Evolutionary conservation across 2,113 vertebrate species (phyloP).

Genomic region (Meleagris gallopavo): DNA sequence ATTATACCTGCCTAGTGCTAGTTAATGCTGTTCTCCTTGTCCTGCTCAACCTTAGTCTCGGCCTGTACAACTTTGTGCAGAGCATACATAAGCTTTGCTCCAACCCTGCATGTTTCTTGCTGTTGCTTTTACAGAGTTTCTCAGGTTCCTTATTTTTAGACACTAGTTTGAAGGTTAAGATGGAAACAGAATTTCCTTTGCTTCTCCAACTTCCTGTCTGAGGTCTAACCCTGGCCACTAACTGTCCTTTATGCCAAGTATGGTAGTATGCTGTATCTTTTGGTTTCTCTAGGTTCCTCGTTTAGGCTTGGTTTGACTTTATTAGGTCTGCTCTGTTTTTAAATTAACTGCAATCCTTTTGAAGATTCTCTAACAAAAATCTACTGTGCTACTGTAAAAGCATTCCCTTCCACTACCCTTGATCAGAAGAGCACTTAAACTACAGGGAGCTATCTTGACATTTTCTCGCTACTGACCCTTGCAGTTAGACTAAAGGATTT

Average conservation of each 20-base stretch:
- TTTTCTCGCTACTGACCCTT: not conserved
- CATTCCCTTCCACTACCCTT: not conserved
- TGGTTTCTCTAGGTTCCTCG: not conserved
- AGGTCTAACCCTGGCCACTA: not conserved
- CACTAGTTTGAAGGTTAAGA: not conserved
- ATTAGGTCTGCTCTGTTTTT: not conserved
- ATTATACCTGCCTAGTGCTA: not conserved
- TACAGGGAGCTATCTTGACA: not conserved
- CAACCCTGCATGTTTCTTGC: not conserved
- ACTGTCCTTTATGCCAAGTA: not conserved
- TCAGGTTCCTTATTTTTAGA: not conserved
- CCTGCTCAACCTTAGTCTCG: not conserved
- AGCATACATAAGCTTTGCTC: not conserved
- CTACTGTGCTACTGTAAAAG: not conserved
- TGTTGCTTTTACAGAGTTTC: not conserved
- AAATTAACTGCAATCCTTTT: fast-evolving
- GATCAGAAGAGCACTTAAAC: not conserved
- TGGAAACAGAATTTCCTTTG: not conserved
- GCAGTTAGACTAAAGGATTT: not conserved
- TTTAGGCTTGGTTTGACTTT: not conserved
- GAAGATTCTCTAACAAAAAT: not conserved
- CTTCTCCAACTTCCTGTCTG: not conserved
- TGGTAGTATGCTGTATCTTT: not conserved
- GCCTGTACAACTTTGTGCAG: not conserved
- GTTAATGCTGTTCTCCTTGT: fast-evolving